Percentiles rank a stretch among this genome's conserved stretches.
These are phyloP conservation scores for Morpho achilles DNA, from an alignment of 2,888 invertebrate genomes.

Conservation along the genomic window DNA sequence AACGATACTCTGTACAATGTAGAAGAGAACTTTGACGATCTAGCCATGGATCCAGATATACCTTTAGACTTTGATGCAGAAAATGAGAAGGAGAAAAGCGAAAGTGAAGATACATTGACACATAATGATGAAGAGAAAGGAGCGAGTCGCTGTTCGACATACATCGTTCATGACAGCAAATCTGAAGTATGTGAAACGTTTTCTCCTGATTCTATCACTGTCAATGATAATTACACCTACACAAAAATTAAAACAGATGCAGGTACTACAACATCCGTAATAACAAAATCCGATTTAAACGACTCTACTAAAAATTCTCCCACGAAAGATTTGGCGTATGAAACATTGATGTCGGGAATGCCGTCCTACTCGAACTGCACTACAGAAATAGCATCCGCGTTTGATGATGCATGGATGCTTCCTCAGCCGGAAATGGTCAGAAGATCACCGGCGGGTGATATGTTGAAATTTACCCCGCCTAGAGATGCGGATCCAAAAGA, in stretches of 20 bases:
- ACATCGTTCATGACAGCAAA: conserved; percentile 63
- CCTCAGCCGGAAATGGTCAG: conserved; percentile 60
- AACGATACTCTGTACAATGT: conserved; percentile 82
- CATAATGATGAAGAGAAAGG: conserved; percentile 63
- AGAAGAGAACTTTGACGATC: conserved; percentile 78
- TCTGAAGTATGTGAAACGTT: conserved; percentile 62
- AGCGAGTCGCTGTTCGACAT: conserved; percentile 60
- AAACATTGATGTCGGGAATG: conserved; percentile 56
- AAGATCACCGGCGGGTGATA: conserved; percentile 47
- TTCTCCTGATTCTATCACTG: conserved; percentile 67
- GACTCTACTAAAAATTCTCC: conserved; percentile 58
- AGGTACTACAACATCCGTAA: conserved; percentile 43
- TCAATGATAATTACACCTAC: conserved; percentile 61
- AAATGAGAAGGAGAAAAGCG: conserved; percentile 52
- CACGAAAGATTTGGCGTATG: conserved; percentile 65
- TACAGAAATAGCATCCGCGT: conserved; percentile 50
- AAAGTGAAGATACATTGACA: conserved; percentile 62
- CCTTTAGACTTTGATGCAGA: conserved; percentile 42
- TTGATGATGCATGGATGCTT: conserved; percentile 56
- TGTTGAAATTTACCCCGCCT: conserved; percentile 44
- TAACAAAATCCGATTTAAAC: conserved; percentile 53
- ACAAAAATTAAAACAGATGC: conserved; percentile 60
- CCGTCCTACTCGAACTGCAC: conserved; percentile 66
- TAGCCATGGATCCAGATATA: conserved; percentile 59
- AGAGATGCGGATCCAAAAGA: conserved; percentile 32